Evolutionary conservation across 2,113 vertebrate species (phyloP).

Genomic region (Mugil cephalus): DNA sequence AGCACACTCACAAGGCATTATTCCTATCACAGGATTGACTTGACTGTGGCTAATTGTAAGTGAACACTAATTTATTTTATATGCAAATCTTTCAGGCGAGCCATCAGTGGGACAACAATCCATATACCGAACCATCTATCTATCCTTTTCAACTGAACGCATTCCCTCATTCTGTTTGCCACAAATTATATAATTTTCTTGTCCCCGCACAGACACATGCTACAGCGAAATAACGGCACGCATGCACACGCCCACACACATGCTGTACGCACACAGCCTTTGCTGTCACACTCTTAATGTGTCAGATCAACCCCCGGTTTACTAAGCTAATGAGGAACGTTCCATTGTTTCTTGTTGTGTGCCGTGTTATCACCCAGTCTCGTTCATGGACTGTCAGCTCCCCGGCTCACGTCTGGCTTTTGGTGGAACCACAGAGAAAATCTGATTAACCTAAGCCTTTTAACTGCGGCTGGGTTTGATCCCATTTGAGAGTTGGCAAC

Average conservation of each 20-base stretch:
- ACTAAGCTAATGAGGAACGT: slow-evolving; percentile 62
- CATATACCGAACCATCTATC: not conserved
- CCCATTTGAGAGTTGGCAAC: slow-evolving; percentile 79
- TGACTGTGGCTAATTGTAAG: slow-evolving; percentile 25
- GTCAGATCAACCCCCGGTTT: slow-evolving; percentile 56
- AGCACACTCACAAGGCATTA: not conserved
- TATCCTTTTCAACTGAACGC: not conserved
- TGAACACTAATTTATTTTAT: slow-evolving; percentile 44
- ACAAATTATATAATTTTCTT: not conserved
- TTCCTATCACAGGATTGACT: slow-evolving; percentile 27
- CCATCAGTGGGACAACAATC: slow-evolving; percentile 7
- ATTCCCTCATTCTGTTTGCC: not conserved
- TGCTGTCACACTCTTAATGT: slow-evolving; percentile 54
- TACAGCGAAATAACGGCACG: slow-evolving; percentile 14
- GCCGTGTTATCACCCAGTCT: slow-evolving; percentile 54
- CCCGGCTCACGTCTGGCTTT: slow-evolving; percentile 69
- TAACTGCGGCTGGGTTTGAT: slow-evolving; percentile 78
- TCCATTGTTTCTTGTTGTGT: slow-evolving; percentile 60
- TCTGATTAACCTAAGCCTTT: slow-evolving; percentile 81
- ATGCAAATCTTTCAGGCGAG: not conserved
- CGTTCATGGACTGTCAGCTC: slow-evolving; percentile 50
- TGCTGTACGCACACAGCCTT: slow-evolving; percentile 33
- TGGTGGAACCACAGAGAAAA: slow-evolving; percentile 75
- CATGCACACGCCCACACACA: slow-evolving; percentile 42
- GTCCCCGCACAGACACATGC: not conserved